Evolutionary conservation across 2,797 vertebrate genomes (phyloP), one percentile per base, ranked within the genome.

Genomic region (Onychomys torridus): DNA sequence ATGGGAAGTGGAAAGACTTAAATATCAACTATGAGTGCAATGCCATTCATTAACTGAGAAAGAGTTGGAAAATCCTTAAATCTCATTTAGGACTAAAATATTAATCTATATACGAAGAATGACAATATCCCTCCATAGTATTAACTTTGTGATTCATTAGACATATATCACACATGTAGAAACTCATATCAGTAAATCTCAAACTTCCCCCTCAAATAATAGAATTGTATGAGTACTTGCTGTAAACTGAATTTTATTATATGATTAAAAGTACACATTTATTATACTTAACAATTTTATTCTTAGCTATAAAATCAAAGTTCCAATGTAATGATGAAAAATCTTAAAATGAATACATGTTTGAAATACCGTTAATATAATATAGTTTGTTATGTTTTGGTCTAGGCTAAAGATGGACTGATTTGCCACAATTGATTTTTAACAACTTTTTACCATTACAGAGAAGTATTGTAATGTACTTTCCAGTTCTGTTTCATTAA

Each of bases 11-110:
- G 86, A 19, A 23, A 9, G 4, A 76, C 46, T 7, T 84, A 63
- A 46, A 49, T 84, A 86, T 69, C 7, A 49, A 27, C 52, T 84
- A n/a, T 84, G 49, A 71, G 34, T 85, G 10, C 43, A 71, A 94
- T 69, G 29, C 4, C 37, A 89, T 40, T 86, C 59, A 43, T 40
- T 86, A 94, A 27, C 10, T 91, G 63, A 83, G 27, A n/a, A 37
- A 79, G 7, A 16, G 49, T 96, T 52, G 27, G 37, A 75, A 71
- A 55, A 92, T 81, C 83, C 11, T 81, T 77, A 49, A 96, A 40
- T 55, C 40, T 76, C 46, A 91, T 21, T n/a, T n/a, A 90, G 32
- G 59, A 55, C 90, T 81, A 67, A 77, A 93, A 71, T 79, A n/a
- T 16, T 84, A 55, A 75, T 93, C 32, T 91, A 63, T 29, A 63